Evolutionary conservation across 2,797 vertebrate species (phyloP).

Genomic region (Clamator glandarius): DNA sequence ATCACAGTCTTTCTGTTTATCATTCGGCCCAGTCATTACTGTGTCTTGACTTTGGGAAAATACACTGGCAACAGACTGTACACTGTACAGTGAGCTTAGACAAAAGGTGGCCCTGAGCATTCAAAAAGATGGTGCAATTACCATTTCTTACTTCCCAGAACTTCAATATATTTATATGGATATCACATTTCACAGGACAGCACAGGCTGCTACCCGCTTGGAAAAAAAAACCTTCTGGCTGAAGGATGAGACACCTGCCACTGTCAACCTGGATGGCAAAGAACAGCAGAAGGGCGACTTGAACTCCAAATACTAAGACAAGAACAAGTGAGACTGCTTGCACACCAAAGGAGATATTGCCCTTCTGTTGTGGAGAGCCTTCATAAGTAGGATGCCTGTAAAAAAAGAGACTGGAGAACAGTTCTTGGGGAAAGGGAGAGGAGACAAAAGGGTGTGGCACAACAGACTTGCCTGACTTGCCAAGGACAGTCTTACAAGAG

Average conservation of each 20-base stretch:
- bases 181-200: background rate
- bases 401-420: background rate
- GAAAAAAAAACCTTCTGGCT: background rate
- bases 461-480: too few species aligned
- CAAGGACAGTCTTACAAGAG: too few species aligned
- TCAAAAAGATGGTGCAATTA: background rate
- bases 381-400: background rate
- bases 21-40: background rate
- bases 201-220: background rate
- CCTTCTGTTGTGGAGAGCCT: background rate
- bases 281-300: background rate
- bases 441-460: background rate
- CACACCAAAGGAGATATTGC: background rate
- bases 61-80: accelerated
- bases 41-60: background rate
- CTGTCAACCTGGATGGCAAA: constrained; percentile 24
- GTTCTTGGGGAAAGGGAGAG: background rate
- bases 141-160: background rate
- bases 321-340: background rate
- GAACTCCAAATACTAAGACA: background rate
- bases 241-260: constrained; percentile 24
- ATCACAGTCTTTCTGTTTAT: background rate
- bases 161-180: background rate
- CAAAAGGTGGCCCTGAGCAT: background rate
- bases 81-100: background rate